A percentile compares a stretch with the other conserved stretches of the same genome.
Evolutionary conservation across 2,113 vertebrate genomes (phyloP).

Genomic region (Alectura lathami): DNA sequence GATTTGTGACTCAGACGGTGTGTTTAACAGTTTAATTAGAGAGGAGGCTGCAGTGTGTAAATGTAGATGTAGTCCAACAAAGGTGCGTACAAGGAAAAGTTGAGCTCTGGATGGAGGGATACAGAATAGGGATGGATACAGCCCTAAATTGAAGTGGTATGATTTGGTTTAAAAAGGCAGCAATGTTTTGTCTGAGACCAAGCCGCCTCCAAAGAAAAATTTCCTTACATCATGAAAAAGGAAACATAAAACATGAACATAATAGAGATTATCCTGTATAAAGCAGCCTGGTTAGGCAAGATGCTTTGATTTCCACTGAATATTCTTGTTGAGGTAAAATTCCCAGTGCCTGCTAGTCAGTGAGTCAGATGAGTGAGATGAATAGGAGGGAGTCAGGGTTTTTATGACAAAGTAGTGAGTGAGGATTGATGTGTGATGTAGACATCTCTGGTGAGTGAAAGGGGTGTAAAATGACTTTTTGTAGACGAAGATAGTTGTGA

Average conservation of each 20-base stretch:
- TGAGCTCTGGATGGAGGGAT: background rate
- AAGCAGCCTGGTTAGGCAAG: background rate
- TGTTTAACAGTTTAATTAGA: background rate
- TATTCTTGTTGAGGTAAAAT: background rate
- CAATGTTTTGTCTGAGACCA: background rate
- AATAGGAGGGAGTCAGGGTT: background rate
- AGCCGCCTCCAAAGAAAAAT: background rate
- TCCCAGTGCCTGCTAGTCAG: background rate
- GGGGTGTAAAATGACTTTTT: background rate
- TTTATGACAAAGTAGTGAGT: background rate
- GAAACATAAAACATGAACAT: background rate
- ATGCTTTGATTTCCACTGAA: background rate
- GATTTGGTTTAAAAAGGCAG: background rate
- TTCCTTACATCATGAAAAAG: background rate
- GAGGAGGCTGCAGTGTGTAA: background rate
- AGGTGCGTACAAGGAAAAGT: background rate
- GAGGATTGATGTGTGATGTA: background rate
- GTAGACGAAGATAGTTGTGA: background rate
- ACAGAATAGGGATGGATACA: background rate
- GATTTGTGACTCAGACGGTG: background rate
- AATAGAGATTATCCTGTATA: background rate
- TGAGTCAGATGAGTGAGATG: constrained; percentile 24
- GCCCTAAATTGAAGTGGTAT: background rate
- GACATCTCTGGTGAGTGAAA: background rate
- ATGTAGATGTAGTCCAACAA: background rate